These are phyloP conservation scores for Platycercus adscitus DNA, from an alignment of 2,113 vertebrate genomes.

Conservation along the genomic window DNA sequence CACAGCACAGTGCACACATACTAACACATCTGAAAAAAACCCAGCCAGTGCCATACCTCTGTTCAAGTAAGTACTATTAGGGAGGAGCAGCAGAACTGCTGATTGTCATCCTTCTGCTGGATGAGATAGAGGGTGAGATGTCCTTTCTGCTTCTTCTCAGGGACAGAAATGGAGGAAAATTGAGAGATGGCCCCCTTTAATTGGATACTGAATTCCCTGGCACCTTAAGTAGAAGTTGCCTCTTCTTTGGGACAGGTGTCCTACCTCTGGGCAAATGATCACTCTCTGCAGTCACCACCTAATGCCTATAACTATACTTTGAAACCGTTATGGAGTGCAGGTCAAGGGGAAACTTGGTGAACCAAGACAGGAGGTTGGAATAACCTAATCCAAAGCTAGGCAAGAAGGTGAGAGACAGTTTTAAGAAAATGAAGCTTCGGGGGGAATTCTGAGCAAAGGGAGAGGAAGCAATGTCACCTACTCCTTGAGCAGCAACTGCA, in stretches of 20 bases:
- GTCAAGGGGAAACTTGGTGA: not conserved
- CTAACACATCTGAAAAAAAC: not conserved
- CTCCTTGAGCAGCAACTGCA: not conserved
- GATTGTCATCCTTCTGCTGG: not conserved
- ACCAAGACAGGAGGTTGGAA: not conserved
- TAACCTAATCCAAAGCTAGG: not conserved
- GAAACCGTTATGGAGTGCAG: not conserved
- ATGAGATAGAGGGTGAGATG: not conserved
- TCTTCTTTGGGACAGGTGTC: not conserved
- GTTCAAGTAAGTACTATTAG: not conserved
- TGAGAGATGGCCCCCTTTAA: not conserved
- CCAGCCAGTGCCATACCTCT: not conserved
- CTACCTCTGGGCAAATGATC: not conserved
- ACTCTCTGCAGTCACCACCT: not conserved
- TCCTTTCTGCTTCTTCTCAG: not conserved
- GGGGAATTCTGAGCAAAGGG: not conserved
- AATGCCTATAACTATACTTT: not conserved
- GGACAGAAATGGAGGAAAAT: not conserved
- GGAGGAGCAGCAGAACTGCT: not conserved
- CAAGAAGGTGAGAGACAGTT: not conserved
- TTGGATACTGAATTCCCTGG: not conserved
- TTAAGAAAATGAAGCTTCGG: not conserved
- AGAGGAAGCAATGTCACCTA: not conserved
- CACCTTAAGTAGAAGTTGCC: not conserved
- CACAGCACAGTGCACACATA: not conserved